Base-by-base conservation (phyloP, 2,113 vertebrate species). In the Nothoprocta pentlandii region DNA sequence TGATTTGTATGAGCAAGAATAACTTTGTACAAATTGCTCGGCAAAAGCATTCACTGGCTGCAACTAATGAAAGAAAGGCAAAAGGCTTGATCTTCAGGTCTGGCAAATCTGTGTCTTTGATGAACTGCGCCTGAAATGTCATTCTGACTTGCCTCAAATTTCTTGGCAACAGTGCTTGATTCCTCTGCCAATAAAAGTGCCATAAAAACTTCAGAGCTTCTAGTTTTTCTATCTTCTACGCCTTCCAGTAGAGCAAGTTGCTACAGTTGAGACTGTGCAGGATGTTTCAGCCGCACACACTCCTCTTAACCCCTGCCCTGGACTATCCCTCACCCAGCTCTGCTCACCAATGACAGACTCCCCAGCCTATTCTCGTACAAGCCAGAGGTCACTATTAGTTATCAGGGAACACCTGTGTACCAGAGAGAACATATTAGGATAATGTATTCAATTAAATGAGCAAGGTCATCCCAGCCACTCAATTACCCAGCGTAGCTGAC, bases 401-500 rank as follows among this genome's bases (percentile, higher is more conserved):
- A 58, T 26, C 47, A 49, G 13, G 25, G 76, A 69, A 59, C 16
- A 78, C 21, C 54, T 59, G 23, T 36, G 28, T 67, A 63, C 14
- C 41, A 77, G 39, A 87, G 20, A 41, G 47, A 68, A 36, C 16
- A 16, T 64, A 42, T 42, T 92, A 95, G 54, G 41, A 89, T 89
- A 95, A 96, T 79, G 6, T 10, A 19, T 68, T 86, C 54, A 67
- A 54, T 89, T 96, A 93, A 81, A 90, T 89, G 82, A 53, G 84
- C n/a, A 79, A 90, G 54, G 25, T 46, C 13, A 10, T 71, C 54
- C 54, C 78, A 83, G 23, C 81, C 68, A 59, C 89, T 91, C 58
- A 92, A 90, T 86, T 53, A 75, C 41, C 41, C 58, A 73, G 10
- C 83, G 79, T 79, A 86, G 63, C 58, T 2, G 3, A 92, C 91